Conservation (phyloP, 2,888 invertebrate species). For the Lithosia quadra region DNA sequence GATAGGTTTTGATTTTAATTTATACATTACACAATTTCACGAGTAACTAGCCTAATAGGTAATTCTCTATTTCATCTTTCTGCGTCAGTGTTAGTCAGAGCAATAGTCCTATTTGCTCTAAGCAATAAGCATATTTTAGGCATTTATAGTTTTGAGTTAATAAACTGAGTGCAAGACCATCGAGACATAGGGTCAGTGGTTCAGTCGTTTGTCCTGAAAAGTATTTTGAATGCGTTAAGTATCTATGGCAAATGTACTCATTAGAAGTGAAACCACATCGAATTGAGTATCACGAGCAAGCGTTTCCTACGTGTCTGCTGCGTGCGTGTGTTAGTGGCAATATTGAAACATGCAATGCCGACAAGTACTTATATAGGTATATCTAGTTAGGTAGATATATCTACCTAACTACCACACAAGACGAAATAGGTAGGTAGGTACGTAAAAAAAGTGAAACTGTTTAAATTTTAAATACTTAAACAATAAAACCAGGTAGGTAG, state of each 20-base stretch:
- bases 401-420: conserved; percentile 46
- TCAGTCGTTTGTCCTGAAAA: conserved; percentile 19
- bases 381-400: too few relatives aligned
- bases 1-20: too few relatives aligned
- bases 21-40: too few relatives aligned
- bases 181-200: neutral
- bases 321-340: conserved; percentile 71
- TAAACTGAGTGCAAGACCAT: neutral
- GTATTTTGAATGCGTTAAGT: conserved; percentile 41
- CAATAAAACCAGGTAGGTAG: neutral
- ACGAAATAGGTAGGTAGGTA: conserved; percentile 23
- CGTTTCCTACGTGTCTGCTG: conserved; percentile 73
- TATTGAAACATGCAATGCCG: conserved; percentile 73
- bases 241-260: conserved; percentile 58
- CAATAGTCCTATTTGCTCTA: too few relatives aligned
- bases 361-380: too few relatives aligned
- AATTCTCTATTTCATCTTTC: too few relatives aligned
- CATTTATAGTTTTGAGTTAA: neutral
- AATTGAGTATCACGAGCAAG: conserved; percentile 78
- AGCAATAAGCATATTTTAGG: too few relatives aligned
- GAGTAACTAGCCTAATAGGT: too few relatives aligned
- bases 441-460: neutral
- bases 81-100: too few relatives aligned
- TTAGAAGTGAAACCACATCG: conserved; percentile 84
- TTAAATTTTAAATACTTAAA: neutral